Base-by-base conservation (phyloP, 2,888 invertebrate genomes). In the Noctuana brunneofusca region DNA sequence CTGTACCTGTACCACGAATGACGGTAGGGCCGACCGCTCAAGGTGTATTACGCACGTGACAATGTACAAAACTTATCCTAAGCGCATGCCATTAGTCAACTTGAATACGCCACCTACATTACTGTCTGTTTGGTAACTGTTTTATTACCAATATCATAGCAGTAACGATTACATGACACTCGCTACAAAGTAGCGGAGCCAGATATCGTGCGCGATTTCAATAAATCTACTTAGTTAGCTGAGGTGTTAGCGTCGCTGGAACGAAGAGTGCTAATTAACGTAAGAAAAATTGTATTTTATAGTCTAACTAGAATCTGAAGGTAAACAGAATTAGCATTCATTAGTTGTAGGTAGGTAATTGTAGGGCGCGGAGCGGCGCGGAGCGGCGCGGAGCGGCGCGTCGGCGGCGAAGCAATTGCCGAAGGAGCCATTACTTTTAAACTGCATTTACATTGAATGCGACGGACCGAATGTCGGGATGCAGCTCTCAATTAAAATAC, bases 381-480 rank as follows among this genome's bases (percentile, higher is more conserved):
- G n/a, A n/a, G 27, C 18, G 5, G 16, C 22, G 16, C n/a, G n/a
- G n/a, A n/a, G n/a, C n/a, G n/a, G n/a, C n/a, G 22, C 18, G 38
- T 16, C 38, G 6, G 60, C 11, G 48, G 6, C 50, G 56, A 32
- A 32, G 11, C 49, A 11, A 52, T 11, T 20, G 35, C 43, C 56
- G 32, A 12, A 27, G 75, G 77, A 78, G 78, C 83, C 87, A 85
- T 86, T 83, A 85, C 83, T 84, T 80, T 79, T 71, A 73, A 76
- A 75, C 71, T 80, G 72, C 86, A 89, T 89, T 89, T 85, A 86
- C 89, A 89, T 89, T 89, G 89, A 89, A 89, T 89, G 89, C 83
- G 70, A 75, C 74, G 75, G 71, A 68, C 69, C 69, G 64, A 66
- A 68, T 73, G 71, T 71, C 78, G 76, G 70, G 81, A 79, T 77